These are phyloP conservation scores for Otocyon megalotis DNA, from an alignment of 2,113 vertebrate species.

Conservation along the genomic window DNA sequence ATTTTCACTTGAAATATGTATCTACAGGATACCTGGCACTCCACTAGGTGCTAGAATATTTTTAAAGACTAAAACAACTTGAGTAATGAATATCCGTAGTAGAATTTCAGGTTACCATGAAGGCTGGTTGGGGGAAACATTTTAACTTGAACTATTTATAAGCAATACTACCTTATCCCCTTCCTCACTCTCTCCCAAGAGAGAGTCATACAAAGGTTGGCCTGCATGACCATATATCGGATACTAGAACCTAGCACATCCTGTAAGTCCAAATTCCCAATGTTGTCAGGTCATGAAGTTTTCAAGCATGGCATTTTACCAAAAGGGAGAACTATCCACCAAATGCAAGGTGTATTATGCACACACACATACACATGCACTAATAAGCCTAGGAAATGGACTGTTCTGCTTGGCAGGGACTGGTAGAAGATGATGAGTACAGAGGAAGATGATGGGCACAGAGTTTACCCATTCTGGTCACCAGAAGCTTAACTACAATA, in stretches of 20 bases:
- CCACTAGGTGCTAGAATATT: neutral
- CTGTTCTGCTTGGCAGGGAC: neutral
- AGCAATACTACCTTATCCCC: neutral
- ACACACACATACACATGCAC: neutral
- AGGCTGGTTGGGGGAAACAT: neutral
- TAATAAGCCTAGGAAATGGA: neutral
- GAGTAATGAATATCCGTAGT: neutral
- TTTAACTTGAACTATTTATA: neutral
- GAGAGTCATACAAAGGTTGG: neutral
- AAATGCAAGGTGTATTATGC: neutral
- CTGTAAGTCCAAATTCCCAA: neutral
- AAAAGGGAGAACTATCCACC: neutral
- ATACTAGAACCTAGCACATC: neutral
- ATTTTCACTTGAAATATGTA: neutral
- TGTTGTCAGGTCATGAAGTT: neutral
- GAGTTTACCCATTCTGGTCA: neutral
- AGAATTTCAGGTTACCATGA: neutral
- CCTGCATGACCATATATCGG: neutral
- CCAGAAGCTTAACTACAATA: neutral
- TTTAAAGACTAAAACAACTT: slow-evolving; percentile 28
- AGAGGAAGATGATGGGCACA: neutral
- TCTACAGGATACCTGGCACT: neutral
- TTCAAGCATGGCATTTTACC: neutral
- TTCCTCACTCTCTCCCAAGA: neutral
- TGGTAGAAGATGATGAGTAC: neutral